A percentile compares a stretch with the other conserved stretches of the same genome.
Evolutionary conservation across 2,113 vertebrate species (phyloP).

Genomic region (Dasyurus viverrinus): DNA sequence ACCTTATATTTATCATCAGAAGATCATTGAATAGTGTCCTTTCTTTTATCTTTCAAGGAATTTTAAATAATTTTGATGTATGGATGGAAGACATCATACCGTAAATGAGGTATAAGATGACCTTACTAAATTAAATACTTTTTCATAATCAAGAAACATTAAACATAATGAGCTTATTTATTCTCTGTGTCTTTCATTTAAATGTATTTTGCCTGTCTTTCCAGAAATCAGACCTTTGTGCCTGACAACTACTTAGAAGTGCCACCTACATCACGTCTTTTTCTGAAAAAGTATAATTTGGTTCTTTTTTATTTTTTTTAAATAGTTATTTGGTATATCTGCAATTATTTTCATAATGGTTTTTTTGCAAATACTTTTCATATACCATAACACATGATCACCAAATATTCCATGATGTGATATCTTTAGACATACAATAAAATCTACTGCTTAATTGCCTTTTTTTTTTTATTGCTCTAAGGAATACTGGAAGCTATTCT

Average conservation of each 20-base stretch:
- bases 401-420: neutral
- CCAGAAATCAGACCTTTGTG: neutral
- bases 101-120: neutral
- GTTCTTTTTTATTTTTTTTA: neutral
- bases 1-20: neutral
- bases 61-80: too few relatives aligned
- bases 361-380: neutral
- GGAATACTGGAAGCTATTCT: neutral
- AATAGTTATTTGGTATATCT: neutral
- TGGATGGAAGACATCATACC: neutral
- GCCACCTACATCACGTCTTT: neutral
- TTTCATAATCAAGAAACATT: neutral
- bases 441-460: neutral
- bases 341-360: neutral
- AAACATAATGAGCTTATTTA: neutral
- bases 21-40: neutral
- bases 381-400: neutral
- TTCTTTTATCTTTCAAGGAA: too few relatives aligned
- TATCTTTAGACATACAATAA: neutral
- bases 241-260: neutral
- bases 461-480: neutral
- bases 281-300: neutral
- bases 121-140: neutral
- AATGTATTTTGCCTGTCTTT: neutral
- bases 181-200: neutral